A percentile compares a stretch with the other conserved stretches of the same genome.
phyloP scores from a whole-genome alignment of 2,113 vertebrate genomes.

The Neotragus moschatus region DNA sequence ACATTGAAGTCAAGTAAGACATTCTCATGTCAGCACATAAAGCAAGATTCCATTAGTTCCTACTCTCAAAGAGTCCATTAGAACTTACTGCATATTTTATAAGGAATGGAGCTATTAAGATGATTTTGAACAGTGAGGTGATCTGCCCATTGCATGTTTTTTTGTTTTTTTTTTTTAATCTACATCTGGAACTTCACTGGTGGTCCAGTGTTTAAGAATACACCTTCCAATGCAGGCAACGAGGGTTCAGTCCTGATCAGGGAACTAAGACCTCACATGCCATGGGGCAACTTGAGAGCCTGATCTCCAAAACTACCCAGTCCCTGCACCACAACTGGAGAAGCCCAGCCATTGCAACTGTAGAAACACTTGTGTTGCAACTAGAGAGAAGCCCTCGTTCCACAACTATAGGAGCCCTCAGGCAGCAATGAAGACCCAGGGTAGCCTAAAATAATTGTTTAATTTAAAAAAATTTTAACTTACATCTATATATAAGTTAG shows the following conservation, averaged over 20 bases:
- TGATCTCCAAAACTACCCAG: not conserved
- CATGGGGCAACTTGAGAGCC: not conserved
- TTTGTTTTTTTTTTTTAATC: not conserved
- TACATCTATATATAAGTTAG: not conserved
- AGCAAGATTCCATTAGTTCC: not conserved
- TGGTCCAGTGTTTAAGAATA: not conserved
- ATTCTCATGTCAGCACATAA: not conserved
- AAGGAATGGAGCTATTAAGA: not conserved
- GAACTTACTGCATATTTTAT: not conserved
- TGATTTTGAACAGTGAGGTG: constrained; percentile 22
- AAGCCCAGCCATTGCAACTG: not conserved
- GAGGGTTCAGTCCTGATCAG: not conserved
- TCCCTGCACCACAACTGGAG: not conserved
- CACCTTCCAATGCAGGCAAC: not conserved
- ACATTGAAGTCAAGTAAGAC: not conserved
- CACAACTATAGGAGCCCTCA: not conserved
- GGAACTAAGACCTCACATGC: not conserved
- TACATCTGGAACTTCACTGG: not conserved
- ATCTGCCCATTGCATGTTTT: not conserved
- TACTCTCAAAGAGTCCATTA: not conserved
- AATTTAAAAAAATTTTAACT: not conserved
- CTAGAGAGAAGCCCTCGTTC: not conserved
- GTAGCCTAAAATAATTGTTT: not conserved
- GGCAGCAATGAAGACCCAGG: not conserved
- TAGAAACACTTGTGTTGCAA: not conserved